Conservation (phyloP, 2,888 invertebrate genomes). For the Ceriagrion tenellum region DNA sequence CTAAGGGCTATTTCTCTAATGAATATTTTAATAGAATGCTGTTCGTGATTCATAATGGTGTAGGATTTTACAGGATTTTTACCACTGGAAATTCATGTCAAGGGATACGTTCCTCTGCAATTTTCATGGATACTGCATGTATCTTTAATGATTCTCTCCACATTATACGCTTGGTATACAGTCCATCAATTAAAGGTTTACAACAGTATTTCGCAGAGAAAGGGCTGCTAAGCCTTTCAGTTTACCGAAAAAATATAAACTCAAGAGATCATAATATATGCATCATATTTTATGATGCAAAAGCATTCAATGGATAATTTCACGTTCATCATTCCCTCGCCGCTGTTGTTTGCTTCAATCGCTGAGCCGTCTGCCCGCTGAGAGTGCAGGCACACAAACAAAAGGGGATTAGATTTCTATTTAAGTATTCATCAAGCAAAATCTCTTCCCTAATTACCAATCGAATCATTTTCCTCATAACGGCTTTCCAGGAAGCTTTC, state of each 20-base stretch:
- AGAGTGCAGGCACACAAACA: background rate
- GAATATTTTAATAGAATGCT: no score
- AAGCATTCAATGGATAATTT: background rate
- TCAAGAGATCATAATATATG: background rate
- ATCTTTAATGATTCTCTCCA: no score
- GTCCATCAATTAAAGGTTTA: background rate
- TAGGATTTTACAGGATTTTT: no score
- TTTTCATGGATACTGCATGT: no score
- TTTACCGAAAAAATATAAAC: background rate
- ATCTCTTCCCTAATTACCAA: slow-evolving; percentile 30
- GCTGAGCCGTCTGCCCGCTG: background rate
- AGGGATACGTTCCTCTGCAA: no score
- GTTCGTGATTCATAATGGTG: no score
- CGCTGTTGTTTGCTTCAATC: background rate
- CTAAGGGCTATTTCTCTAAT: no score
- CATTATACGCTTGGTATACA: background rate
- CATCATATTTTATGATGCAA: background rate
- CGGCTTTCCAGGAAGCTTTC: background rate
- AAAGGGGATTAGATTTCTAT: slow-evolving; percentile 27
- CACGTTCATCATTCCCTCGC: background rate
- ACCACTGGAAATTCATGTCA: no score
- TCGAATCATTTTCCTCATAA: slow-evolving; percentile 46
- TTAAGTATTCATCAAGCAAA: slow-evolving; percentile 17
- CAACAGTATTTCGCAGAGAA: background rate
- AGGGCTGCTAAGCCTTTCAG: background rate